Percentiles rank a stretch among this genome's conserved stretches.
These are phyloP conservation scores for Notiomystis cincta DNA, from an alignment of 2,113 vertebrate species.

Conservation along the genomic window DNA sequence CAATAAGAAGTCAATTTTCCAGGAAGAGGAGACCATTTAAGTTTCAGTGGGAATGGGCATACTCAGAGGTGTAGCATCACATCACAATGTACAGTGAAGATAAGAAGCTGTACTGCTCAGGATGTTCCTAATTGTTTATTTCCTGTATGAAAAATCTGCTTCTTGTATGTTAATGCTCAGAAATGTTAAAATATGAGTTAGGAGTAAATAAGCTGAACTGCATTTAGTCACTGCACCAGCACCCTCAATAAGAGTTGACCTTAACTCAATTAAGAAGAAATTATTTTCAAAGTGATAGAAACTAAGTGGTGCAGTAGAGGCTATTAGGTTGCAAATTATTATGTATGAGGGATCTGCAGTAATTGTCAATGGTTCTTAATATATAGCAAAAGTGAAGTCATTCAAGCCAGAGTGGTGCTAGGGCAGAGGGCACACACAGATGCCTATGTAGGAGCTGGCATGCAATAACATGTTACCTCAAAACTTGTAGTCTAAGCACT, in stretches of 20 bases:
- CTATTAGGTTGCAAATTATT: constrained; percentile 29
- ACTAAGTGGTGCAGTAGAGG: background rate
- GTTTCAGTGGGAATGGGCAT: background rate
- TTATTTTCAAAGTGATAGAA: constrained; percentile 56
- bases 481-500: background rate
- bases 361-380: background rate
- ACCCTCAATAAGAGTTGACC: constrained; percentile 14
- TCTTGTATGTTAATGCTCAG: background rate
- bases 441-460: background rate
- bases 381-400: background rate
- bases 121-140: background rate
- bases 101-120: background rate
- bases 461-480: background rate
- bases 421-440: background rate
- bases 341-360: background rate
- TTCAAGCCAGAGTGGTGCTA: background rate
- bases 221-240: constrained; percentile 21
- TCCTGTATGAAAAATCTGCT: constrained; percentile 6
- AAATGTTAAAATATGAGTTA: background rate
- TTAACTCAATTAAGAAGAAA: constrained; percentile 52
- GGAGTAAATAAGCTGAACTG: constrained; percentile 22
- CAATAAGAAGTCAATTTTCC: background rate
- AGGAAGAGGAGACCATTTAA: background rate
- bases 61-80: background rate
- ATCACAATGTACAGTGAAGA: background rate